Evolutionary conservation across 1,140 invertebrate genomes (phyloP).

Genomic region (Monochamus saltuarius): DNA sequence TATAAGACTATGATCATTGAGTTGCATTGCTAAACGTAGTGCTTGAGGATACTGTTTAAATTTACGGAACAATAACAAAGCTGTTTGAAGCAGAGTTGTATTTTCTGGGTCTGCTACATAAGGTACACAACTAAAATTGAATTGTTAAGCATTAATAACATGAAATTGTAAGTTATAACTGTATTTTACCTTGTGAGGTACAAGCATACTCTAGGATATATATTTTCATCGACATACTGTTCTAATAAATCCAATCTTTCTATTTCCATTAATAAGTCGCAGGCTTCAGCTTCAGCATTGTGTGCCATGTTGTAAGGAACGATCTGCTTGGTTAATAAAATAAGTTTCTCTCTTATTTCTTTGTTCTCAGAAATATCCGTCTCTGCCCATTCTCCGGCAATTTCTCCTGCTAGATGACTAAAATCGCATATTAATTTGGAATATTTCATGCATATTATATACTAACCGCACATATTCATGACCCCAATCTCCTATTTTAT

Average conservation of each 20-base stretch:
- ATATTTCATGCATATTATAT: slow-evolving; percentile 2
- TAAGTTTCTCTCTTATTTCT: slow-evolving; percentile 62
- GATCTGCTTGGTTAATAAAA: slow-evolving; percentile 82
- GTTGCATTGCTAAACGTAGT: slow-evolving; percentile 89
- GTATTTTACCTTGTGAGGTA: slow-evolving; percentile 80
- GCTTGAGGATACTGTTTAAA: slow-evolving; percentile 95
- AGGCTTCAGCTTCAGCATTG: slow-evolving; percentile 99
- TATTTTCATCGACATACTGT: slow-evolving; percentile 89
- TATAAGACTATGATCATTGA: slow-evolving; percentile 85
- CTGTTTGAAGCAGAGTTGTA: slow-evolving; percentile 80
- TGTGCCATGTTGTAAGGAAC: slow-evolving; percentile 98
- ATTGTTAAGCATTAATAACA: background rate
- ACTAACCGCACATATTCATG: slow-evolving; percentile 93
- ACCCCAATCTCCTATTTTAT: slow-evolving; percentile 95
- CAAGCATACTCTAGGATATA: slow-evolving; percentile 91
- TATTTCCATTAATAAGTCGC: slow-evolving; percentile 98
- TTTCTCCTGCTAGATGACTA: slow-evolving; percentile 89
- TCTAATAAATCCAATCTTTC: slow-evolving; percentile 88
- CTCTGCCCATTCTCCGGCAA: slow-evolving; percentile 88
- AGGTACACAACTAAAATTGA: slow-evolving; percentile 80
- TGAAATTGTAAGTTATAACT: background rate
- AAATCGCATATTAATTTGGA: slow-evolving; percentile 25
- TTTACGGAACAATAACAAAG: slow-evolving; percentile 85
- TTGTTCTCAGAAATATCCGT: slow-evolving; percentile 61
- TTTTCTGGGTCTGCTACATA: slow-evolving; percentile 99